Evolutionary conservation across 2,113 vertebrate genomes (phyloP).

Genomic region (Leucopsar rothschildi): DNA sequence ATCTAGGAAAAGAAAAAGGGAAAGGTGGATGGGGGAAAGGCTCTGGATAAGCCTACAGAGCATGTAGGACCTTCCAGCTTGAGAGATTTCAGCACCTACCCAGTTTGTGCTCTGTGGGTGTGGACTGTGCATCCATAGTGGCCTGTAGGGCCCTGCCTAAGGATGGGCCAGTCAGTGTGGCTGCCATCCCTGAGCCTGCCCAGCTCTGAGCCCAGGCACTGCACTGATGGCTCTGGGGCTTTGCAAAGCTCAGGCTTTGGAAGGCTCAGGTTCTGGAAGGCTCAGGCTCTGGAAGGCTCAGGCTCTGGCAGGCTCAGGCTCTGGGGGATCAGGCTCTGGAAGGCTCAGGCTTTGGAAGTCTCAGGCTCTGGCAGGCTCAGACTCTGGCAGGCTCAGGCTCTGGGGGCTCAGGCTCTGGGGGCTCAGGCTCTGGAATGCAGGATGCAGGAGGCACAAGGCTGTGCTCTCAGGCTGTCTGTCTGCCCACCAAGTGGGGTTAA

Average conservation of each 20-base stretch:
- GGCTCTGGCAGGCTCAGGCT: neutral
- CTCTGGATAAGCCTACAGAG: neutral
- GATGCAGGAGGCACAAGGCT: fast-evolving
- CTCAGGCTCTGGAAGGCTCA: neutral
- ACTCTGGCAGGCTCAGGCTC: neutral
- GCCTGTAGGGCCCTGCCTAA: fast-evolving
- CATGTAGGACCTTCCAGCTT: neutral
- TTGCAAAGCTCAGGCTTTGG: too few species aligned
- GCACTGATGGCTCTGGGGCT: neutral
- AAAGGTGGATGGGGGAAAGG: fast-evolving
- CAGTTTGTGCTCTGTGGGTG: fast-evolving
- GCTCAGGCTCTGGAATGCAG: neutral
- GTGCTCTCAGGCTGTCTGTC: too few species aligned
- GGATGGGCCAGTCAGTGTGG: fast-evolving
- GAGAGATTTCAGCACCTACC: fast-evolving
- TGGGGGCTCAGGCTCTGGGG: fast-evolving
- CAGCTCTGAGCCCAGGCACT: fast-evolving
- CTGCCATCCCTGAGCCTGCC: neutral
- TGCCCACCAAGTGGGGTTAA: fast-evolving
- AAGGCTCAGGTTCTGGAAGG: fast-evolving
- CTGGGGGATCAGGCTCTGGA: neutral
- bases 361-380: neutral
- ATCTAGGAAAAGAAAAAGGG: neutral
- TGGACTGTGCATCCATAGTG: fast-evolving
- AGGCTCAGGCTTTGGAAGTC: too few species aligned